A percentile compares a stretch with the other conserved stretches of the same genome.
These are phyloP conservation scores for Antidorcas marsupialis DNA, from an alignment of 2,113 vertebrate genomes.

Conservation along the genomic window DNA sequence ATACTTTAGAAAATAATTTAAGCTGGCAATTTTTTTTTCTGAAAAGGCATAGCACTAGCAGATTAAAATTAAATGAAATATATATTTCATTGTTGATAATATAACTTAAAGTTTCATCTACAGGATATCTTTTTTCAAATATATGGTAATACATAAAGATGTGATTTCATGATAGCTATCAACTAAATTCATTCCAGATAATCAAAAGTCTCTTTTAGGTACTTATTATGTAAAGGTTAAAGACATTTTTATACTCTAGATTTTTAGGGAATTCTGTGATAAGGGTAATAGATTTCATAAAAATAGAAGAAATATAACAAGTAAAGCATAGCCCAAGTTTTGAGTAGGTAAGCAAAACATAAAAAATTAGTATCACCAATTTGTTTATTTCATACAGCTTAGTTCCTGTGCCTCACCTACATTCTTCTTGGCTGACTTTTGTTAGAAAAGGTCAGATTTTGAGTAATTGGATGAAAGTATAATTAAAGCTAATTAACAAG, in stretches of 20 bases:
- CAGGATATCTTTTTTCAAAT: background rate
- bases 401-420: conserved; percentile 39
- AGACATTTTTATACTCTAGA: background rate
- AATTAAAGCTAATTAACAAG: conserved; percentile 74
- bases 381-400: conserved; percentile 44
- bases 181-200: conserved; percentile 23
- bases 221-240: conserved; percentile 49
- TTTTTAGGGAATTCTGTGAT: conserved; percentile 9
- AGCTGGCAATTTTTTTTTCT: background rate
- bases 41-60: background rate
- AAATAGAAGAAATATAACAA: conserved; percentile 20
- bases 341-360: conserved; percentile 31
- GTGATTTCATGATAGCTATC: background rate
- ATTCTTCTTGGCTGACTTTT: conserved; percentile 73
- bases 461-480: conserved; percentile 74
- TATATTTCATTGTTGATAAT: background rate
- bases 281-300: conserved; percentile 39
- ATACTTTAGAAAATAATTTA: background rate
- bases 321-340: conserved; percentile 1
- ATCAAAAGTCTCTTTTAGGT: conserved; percentile 39
- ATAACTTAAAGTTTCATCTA: background rate
- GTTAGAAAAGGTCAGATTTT: conserved; percentile 75
- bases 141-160: background rate
- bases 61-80: background rate
- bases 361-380: conserved; percentile 28